Evolutionary conservation across 2,113 vertebrate genomes (phyloP), one percentile per base, ranked within the genome.

Genomic region (Ochotona princeps): DNA sequence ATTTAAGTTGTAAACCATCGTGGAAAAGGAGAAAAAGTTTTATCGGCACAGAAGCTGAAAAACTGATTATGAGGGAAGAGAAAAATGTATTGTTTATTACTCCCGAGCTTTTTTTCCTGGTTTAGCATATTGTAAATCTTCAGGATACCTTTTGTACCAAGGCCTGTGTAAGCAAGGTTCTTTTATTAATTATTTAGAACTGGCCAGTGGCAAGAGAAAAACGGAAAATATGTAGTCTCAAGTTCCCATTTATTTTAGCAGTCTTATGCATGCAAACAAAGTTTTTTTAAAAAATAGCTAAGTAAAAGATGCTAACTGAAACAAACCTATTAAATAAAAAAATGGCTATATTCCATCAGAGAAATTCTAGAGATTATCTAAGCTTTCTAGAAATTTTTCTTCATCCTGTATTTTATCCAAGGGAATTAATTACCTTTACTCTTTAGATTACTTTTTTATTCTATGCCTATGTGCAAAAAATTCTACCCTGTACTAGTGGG

Each of bases 1-100:
- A 98, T 98, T 98, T 97, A 98, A 98, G 98, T 98, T 98, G 97
- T 98, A 98, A 98, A 98, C 98, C 97, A 98, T 92, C 96, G 96
- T 97, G 97, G 96, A 98, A 98, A 96, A 97, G 96, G 89, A 97
- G 94, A 94, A 96, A 97, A 98, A 97, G 88, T 98, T 97, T 96
- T 96, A 97, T 97, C 0, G 8, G 97, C 80, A 69, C 70, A 67
- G 84, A 97, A 95, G 90, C 93, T 96, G 96, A 96, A 98, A 97
- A 98, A 97, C 96, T 84, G 75, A 97, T 97, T 96, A 96, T 96
- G 97, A 97, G 95, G 66, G 91, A 44, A 97, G 79, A 97, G 85
- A 94, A 97, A 97, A 98, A 97, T 97, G 96, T 92, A 97, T 97
- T 97, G 95, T 97, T 97, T 98, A 97, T 98, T 97, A 95, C 96